These are phyloP conservation scores for Chloroceryle inda DNA, from an alignment of 2,797 vertebrate genomes.

Conservation along the genomic window DNA sequence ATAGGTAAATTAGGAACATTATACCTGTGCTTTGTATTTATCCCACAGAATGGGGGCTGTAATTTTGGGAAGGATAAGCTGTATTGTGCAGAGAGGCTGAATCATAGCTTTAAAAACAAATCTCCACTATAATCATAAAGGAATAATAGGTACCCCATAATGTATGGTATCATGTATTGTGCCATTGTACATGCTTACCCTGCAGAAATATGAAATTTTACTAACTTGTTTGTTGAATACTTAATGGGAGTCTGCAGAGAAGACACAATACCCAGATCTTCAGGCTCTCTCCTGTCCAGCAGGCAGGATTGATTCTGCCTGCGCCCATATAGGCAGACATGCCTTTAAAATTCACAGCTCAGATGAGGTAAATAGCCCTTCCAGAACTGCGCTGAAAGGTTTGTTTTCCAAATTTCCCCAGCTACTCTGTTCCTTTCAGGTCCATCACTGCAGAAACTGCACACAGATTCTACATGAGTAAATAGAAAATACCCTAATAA, in stretches of 20 bases:
- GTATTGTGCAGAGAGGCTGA: slow-evolving; percentile 34
- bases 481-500: not conserved
- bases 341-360: not conserved
- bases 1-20: slow-evolving; percentile 20
- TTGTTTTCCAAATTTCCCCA: not conserved
- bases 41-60: slow-evolving; percentile 43
- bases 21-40: slow-evolving; percentile 40
- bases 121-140: slow-evolving; percentile 17
- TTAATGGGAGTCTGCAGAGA: not conserved
- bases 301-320: not conserved
- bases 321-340: not conserved
- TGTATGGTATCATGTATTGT: slow-evolving; percentile 5
- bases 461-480: not conserved
- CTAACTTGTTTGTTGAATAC: slow-evolving; percentile 22
- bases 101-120: slow-evolving; percentile 60
- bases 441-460: not conserved
- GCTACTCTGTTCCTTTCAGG: not conserved
- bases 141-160: slow-evolving; percentile 28
- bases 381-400: not conserved
- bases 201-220: not conserved
- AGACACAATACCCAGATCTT: not conserved
- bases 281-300: not conserved
- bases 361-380: not conserved
- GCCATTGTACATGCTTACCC: not conserved
- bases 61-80: slow-evolving; percentile 35